Evolutionary conservation across 2,797 vertebrate genomes (phyloP).

Genomic region (Gila robusta): DNA sequence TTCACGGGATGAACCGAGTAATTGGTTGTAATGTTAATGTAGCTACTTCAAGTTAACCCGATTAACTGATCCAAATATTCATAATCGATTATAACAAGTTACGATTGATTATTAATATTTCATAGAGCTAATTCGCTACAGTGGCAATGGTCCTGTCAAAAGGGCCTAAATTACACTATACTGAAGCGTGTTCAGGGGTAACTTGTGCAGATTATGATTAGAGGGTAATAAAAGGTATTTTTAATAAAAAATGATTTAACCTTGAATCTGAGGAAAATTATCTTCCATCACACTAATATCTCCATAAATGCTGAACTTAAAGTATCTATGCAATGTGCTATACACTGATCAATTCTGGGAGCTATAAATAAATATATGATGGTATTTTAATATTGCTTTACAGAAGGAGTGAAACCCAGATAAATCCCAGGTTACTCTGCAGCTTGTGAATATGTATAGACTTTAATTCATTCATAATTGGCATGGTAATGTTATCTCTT

Average conservation of each 20-base stretch:
- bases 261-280: neutral
- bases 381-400: slow-evolving; percentile 8
- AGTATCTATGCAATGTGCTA: neutral
- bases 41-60: no score
- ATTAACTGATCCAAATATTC: no score
- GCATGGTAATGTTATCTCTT: neutral
- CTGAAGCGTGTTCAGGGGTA: neutral
- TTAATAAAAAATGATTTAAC: slow-evolving; percentile 35
- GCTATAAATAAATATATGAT: neutral
- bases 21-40: no score
- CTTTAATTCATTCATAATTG: slow-evolving; percentile 41
- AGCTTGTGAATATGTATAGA: slow-evolving; percentile 1
- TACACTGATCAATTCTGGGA: neutral
- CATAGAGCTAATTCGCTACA: no score
- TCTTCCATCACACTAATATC: neutral
- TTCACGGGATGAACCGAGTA: no score
- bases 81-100: no score
- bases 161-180: neutral
- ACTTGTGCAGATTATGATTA: neutral
- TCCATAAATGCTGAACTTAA: neutral
- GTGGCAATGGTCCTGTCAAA: neutral
- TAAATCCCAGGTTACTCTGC: slow-evolving; percentile 8
- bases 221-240: neutral
- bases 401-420: neutral
- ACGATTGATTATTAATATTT: no score